These are phyloP conservation scores for Rutilus rutilus DNA, from an alignment of 2,113 vertebrate genomes.

Conservation along the genomic window DNA sequence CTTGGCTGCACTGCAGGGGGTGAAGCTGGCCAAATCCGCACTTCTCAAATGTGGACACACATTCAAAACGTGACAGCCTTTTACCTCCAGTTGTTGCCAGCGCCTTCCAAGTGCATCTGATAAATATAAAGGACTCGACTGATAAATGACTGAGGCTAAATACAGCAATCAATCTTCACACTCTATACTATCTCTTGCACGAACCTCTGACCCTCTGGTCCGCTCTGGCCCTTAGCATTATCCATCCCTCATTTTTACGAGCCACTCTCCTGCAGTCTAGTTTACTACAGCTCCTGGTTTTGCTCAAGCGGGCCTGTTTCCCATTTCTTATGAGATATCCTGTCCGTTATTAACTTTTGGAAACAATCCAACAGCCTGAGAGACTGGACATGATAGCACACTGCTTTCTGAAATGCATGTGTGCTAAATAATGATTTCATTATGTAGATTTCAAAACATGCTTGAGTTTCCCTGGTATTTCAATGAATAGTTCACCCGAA, in stretches of 20 bases:
- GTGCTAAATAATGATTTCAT: neutral
- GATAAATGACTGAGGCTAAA: conserved; percentile 30
- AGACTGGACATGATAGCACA: neutral
- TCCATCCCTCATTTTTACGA: conserved; percentile 66
- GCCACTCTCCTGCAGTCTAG: conserved; percentile 68
- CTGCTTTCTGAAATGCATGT: conserved; percentile 1
- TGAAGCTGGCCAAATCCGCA: conserved; percentile 32
- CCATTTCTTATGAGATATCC: conserved; percentile 71
- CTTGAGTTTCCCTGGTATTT: neutral
- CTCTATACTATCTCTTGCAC: conserved; percentile 40
- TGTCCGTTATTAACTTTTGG: conserved; percentile 55
- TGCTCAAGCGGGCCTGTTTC: conserved; percentile 71
- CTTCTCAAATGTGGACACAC: conserved; percentile 12
- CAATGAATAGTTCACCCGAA: neutral
- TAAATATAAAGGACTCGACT: conserved; percentile 29
- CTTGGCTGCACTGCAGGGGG: conserved; percentile 28
- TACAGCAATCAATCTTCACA: conserved; percentile 31
- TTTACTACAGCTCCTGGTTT: conserved; percentile 71
- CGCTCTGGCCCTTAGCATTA: conserved; percentile 44
- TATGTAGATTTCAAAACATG: neutral
- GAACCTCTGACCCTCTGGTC: conserved; percentile 57
- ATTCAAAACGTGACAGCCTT: conserved; percentile 22
- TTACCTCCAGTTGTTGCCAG: conserved; percentile 22
- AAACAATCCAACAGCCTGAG: conserved; percentile 29
- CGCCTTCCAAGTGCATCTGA: conserved; percentile 29